These are phyloP conservation scores for Ifrita kowaldi DNA, from an alignment of 2,113 vertebrate species.

Conservation along the genomic window DNA sequence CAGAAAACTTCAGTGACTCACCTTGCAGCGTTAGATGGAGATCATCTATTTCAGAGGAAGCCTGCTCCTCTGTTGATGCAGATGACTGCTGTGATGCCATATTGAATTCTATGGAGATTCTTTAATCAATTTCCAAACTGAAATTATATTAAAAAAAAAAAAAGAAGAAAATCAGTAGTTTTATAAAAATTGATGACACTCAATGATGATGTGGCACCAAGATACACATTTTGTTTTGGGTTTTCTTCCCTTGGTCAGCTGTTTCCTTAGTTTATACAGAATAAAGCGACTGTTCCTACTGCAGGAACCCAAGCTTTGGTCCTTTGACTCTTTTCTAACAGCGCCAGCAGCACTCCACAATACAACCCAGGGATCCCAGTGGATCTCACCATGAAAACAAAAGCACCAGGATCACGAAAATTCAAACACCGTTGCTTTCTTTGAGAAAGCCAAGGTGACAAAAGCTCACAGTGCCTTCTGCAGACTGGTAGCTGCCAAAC, in stretches of 20 bases:
- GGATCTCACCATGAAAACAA: neutral
- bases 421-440: neutral
- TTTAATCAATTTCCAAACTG: conserved; percentile 54
- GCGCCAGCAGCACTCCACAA: neutral
- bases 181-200: neutral
- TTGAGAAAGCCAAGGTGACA: neutral
- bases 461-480: neutral
- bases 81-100: conserved; percentile 60
- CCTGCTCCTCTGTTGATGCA: conserved; percentile 51
- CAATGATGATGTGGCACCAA: neutral
- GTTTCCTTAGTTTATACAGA: neutral
- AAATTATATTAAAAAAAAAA: neutral
- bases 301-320: neutral
- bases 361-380: neutral
- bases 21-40: conserved; percentile 72
- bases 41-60: conserved; percentile 70
- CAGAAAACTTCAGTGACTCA: neutral
- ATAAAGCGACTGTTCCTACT: neutral
- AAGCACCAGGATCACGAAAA: neutral
- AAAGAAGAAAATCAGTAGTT: neutral
- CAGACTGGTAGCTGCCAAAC: neutral
- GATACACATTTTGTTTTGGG: accelerated
- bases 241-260: neutral
- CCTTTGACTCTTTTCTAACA: neutral
- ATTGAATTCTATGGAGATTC: neutral